Base-by-base conservation (phyloP, 2,888 invertebrate genomes). In the Hypolimnas misippus region DNA sequence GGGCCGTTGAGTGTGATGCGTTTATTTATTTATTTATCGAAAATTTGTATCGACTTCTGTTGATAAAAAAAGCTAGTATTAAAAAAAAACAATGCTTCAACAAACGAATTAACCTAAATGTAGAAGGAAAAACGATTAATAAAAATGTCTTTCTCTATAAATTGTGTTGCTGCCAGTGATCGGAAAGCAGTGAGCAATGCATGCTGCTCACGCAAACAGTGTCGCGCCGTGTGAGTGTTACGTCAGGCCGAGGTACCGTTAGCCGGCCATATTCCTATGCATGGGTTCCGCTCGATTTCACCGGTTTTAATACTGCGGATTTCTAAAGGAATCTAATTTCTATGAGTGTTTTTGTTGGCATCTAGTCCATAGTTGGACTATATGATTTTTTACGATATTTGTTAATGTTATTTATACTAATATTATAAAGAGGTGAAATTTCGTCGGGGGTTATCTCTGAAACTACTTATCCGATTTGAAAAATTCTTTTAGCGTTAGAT, bases 201-300 rank as follows among this genome's bases (percentile, higher is more conserved):
- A 65, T 55, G 63, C 62, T 14, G 6, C 55, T 62, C 66, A 68
- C 59, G 66, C 57, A 51, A 59, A 61, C 52, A 62, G 63, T 59
- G 62, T 65, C 64, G 60, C 66, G 50, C 54, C 57, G 54, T 62
- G 55, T 53, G 60, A 56, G 58, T 57, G 25, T 68, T 70, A 63
- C 68, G 70, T 63, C 60, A 65, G 42, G 46, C 53, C n/a, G n/a
- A n/a, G 46, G 66, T 66, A 69, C 74, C 73, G 75, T 73, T 75
- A 73, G 14, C 59, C 62, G 57, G 63, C 50, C 65, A 63, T 62
- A 46, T 14, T 54, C 35, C 42, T 33, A 53, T 40, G 33, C 52
- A 52, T n/a, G 33, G 52, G 19, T 33, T 16, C 21, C 21, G 51
- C 42, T 54, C 35, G 35, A 38, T 38, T 49, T 54, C 49, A 29